Conservation (phyloP, 1,140 invertebrate species). For the Hypsibius dujardini region DNA sequence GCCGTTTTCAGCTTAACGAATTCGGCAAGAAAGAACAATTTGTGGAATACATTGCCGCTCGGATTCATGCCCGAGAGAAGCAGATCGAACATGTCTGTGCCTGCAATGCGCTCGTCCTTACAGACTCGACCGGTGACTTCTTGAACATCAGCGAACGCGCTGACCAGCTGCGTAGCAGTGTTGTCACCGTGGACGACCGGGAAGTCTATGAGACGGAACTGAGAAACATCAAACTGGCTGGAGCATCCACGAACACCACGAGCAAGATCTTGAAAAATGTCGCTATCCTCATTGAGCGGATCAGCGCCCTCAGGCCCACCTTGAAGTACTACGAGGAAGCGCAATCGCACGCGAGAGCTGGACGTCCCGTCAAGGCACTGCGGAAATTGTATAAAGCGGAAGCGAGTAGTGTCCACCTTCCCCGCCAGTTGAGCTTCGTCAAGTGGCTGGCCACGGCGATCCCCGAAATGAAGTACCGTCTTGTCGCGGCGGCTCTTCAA, state of each 20-base stretch:
- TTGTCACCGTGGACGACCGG: slow-evolving; percentile 9
- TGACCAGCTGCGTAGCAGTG: not conserved
- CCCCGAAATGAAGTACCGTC: not conserved
- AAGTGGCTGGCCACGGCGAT: slow-evolving; percentile 10
- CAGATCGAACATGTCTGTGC: not conserved
- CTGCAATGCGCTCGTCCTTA: not conserved
- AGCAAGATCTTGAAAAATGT: not conserved
- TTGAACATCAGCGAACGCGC: not conserved
- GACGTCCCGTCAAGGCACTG: not conserved
- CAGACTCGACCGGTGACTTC: not conserved
- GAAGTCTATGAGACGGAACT: not conserved
- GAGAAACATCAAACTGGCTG: not conserved
- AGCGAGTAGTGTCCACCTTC: not conserved
- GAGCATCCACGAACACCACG: not conserved
- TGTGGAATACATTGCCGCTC: not conserved
- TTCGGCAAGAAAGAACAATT: not conserved
- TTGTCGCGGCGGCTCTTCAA: no score
- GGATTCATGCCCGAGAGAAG: not conserved
- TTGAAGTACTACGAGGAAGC: not conserved
- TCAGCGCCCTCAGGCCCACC: not conserved
- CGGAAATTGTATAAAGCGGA: not conserved
- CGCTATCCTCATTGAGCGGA: not conserved
- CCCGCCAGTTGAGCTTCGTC: not conserved
- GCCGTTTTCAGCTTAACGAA: not conserved
- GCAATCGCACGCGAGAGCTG: not conserved